Base-by-base conservation (phyloP, 2,113 vertebrate genomes). In the Sapayoa aenigma region DNA sequence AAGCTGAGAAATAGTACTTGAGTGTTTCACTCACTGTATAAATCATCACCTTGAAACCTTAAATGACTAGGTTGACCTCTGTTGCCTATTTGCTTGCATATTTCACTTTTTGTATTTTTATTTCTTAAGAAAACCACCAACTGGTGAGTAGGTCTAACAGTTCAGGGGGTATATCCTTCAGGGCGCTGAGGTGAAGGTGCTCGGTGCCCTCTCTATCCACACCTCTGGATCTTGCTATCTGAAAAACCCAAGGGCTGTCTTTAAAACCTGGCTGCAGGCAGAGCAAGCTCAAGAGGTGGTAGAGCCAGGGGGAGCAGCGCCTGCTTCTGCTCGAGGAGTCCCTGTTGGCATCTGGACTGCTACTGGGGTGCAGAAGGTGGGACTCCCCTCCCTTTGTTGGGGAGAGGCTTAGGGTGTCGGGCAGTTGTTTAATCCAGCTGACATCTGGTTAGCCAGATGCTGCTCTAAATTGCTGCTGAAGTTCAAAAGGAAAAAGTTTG, bases 401-500 rank as follows among this genome's bases (percentile, higher is more conserved):
- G 53, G 31, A 58, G 35, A 27, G 11, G 49, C 47, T 28, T 22
- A 27, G n/a, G 66, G 53, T 84, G 23, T 53, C 12, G 7, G 24
- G 33, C 9, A 41, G 39, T 39, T n/a, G 20, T 72, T 87, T 44
- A 31, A 27, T 47, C 35, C 85, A 42, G 46, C 35, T 95, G 67
- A 25, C 0, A 59, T 72, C 71, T 65, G 16, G 30, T 78, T 37
- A 84, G 60, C 41, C 75, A 81, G 47, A n/a, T 44, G 50, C n/a
- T 44, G 50, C 44, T 92, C 83, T 78, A 91, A 62, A 52, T 50
- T 80, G 35, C 49, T 39, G n/a, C 31, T n/a, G 80, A 63, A 78
- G 77, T 67, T 74, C 85, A 55, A 39, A 49, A 84, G 82, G 91
- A 95, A 94, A 96, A 95, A 78, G 86, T 95, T 83, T 74, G 55